Conservation (phyloP, 1,140 invertebrate genomes). For the Scaptomyza montana region DNA sequence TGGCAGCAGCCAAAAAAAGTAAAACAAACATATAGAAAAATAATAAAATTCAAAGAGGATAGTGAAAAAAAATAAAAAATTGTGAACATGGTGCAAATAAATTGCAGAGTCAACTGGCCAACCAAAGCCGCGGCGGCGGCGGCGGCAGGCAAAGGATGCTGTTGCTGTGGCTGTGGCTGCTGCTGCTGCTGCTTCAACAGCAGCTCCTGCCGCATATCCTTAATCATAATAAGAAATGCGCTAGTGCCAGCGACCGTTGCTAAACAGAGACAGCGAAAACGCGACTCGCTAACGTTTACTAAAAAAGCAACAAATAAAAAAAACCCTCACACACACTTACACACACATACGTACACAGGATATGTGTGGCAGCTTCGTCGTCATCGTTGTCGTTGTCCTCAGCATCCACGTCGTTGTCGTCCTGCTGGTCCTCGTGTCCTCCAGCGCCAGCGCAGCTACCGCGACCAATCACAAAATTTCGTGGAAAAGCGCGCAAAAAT, state of each 20-base stretch:
- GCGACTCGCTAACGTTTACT: constrained; percentile 54
- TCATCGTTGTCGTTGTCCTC: constrained; percentile 54
- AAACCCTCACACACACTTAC: constrained; percentile 35
- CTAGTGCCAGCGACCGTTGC: constrained; percentile 55
- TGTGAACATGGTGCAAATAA: constrained; percentile 48
- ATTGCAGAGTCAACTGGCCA: constrained; percentile 61
- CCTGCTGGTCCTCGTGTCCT: constrained; percentile 65
- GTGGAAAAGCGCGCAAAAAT: constrained; percentile 82
- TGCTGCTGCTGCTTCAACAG: constrained; percentile 23
- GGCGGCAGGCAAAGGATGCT: constrained; percentile 23
- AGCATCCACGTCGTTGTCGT: constrained; percentile 41
- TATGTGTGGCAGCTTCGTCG: constrained; percentile 47
- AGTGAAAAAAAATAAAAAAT: constrained; percentile 10
- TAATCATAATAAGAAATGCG: constrained; percentile 82
- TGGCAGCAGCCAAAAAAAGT: constrained; percentile 26
- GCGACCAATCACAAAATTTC: constrained; percentile 82
- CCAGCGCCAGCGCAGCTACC: constrained; percentile 69
- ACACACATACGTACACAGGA: constrained; percentile 18
- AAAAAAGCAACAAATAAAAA: constrained; percentile 41
- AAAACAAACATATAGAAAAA: constrained; percentile 16
- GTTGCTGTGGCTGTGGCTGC: constrained; percentile 4
- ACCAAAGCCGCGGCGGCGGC: constrained; percentile 45
- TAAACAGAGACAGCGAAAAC: constrained; percentile 70
- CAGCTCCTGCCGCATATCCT: constrained; percentile 57
- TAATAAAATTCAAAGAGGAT: constrained; percentile 9